Base-by-base conservation (phyloP, 1,140 invertebrate genomes). In the Triops cancriformis region DNA sequence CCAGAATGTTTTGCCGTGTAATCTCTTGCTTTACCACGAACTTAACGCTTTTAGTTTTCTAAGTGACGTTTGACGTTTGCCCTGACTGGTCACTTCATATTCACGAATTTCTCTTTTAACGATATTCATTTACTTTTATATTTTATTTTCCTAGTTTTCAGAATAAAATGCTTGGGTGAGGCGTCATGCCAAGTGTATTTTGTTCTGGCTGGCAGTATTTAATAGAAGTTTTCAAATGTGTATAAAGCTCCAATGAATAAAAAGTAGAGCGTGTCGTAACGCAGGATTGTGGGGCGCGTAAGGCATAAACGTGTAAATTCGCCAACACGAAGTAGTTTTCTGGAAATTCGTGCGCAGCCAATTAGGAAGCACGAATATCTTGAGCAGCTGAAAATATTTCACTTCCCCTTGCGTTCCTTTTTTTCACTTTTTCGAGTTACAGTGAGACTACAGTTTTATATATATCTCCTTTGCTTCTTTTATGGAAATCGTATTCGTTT, bases 241-340 rank as follows among this genome's bases (percentile, higher is more conserved):
- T 64, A 23, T 64, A 23, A 18, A 23, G 51, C 51, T 1, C 18
- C 10, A 64, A 64, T 64, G 51, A 18, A 64, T 64, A 23, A 23
- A 64, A 64, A 64, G 23, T 64, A 64, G 51, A 64, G 23, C 51
- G 51, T 64, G 51, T 64, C 51, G 18, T n/a, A 64, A 64, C 51
- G 11, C 51, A 18, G 51, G 7, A 64, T 23, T 23, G 14, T 64
- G 14, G 14, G 51, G 51, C 23, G 14, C 23, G 51, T 23, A 64
- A 23, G 51, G 51, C n/a, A 64, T 18, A 64, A 64, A 64, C 51
- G 51, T 64, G 51, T 64, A 64, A 64, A 64, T 18, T 18, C 51
- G 51, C 51, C 51, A 64, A 64, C 51, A 64, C 23, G 51, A 64
- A 64, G 51, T 64, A 14, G 18, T 64, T 64, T 64, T 64, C 51